A percentile compares a stretch with the other conserved stretches of the same genome.
These are phyloP conservation scores for Sturmia bella DNA, from an alignment of 2,888 invertebrate genomes.

Conservation along the genomic window DNA sequence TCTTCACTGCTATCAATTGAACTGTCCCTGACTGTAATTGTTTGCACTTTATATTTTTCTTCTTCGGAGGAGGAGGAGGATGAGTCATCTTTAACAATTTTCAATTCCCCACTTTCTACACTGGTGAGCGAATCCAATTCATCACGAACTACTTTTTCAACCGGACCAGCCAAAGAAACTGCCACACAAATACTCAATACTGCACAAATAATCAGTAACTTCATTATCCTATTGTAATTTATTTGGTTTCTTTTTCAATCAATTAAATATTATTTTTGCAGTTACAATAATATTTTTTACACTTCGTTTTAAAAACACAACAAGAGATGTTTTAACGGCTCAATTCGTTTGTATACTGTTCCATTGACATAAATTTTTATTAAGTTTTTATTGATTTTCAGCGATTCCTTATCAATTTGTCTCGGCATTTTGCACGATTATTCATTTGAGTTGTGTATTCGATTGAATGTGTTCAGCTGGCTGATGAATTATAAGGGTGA, in stretches of 20 bases:
- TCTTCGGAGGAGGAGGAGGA: conserved; percentile 10
- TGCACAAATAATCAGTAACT: conserved; percentile 80
- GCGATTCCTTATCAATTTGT: conserved; percentile 62
- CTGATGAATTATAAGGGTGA: not conserved
- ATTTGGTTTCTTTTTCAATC: conserved; percentile 8
- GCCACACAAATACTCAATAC: conserved; percentile 45
- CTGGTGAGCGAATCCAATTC: not conserved
- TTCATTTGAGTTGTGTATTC: conserved; percentile 19
- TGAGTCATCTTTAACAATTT: not conserved
- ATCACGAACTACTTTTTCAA: conserved; percentile 19
- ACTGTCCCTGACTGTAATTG: conserved; percentile 5
- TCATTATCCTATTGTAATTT: conserved; percentile 83
- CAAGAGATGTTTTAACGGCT: conserved; percentile 48
- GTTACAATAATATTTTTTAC: conserved; percentile 19
- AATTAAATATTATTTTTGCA: not conserved
- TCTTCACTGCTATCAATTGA: conserved; percentile 22
- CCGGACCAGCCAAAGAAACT: conserved; percentile 52
- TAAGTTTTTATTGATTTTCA: conserved; percentile 67
- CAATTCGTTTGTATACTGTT: conserved; percentile 66
- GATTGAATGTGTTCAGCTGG: conserved; percentile 1
- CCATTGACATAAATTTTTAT: conserved; percentile 60
- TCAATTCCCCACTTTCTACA: conserved; percentile 19
- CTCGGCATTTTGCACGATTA: conserved; percentile 5
- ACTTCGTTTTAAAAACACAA: conserved; percentile 31
- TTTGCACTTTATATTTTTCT: not conserved